Percentiles rank a stretch among this genome's conserved stretches.
Conservation (phyloP, 2,797 vertebrate genomes). For the Spheniscus humboldti region DNA sequence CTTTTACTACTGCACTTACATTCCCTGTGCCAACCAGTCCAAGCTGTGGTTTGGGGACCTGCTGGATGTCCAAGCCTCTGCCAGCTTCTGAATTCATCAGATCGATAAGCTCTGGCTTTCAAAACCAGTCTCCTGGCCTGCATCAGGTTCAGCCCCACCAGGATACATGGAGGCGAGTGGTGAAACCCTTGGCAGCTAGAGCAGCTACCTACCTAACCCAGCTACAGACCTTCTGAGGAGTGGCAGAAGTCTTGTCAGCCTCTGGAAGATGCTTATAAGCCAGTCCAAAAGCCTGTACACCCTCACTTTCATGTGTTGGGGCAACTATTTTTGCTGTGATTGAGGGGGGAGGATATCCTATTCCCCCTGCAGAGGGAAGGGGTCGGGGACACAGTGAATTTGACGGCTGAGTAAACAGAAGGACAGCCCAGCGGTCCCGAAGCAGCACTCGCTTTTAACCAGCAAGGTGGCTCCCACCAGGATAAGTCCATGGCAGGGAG, state of each 20-base stretch:
- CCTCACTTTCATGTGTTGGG: not conserved
- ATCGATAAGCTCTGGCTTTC: not conserved
- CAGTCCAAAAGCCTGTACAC: not conserved
- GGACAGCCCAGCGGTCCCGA: not conserved
- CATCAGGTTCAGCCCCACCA: accelerated
- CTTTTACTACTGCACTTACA: not conserved
- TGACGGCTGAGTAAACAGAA: not conserved
- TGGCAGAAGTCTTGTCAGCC: not conserved
- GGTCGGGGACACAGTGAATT: not conserved
- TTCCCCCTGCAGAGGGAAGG: not conserved
- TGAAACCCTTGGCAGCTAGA: not conserved
- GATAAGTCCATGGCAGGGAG: not conserved
- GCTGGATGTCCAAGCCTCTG: not conserved
- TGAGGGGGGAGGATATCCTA: not conserved
- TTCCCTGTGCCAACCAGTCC: not conserved
- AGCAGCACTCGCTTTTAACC: not conserved
- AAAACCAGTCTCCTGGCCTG: not conserved
- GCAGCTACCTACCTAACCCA: not conserved
- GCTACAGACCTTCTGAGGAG: not conserved
- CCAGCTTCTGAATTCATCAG: not conserved
- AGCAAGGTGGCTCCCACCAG: not conserved
- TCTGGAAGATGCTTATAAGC: not conserved
- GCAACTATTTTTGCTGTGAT: not conserved
- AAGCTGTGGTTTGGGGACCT: not conserved
- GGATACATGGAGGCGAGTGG: not conserved